Evolutionary conservation across 1,140 invertebrate species (phyloP).

Genomic region (Microplitis demolitor): DNA sequence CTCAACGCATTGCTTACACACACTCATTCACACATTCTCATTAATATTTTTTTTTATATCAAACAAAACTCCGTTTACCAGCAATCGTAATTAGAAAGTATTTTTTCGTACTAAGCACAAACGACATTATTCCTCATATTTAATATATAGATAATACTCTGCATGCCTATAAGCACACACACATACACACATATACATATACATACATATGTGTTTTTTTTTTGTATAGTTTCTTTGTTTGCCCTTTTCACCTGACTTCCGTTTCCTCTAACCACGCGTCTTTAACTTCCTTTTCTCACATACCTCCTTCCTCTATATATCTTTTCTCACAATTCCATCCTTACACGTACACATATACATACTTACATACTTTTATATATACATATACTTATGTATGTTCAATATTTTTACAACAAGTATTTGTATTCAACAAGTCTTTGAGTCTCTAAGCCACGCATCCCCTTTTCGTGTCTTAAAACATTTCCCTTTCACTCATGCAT

Average conservation of each 20-base stretch:
- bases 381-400: neutral
- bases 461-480: constrained; percentile 33
- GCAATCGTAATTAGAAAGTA: no score
- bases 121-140: no score
- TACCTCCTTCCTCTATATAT: constrained; percentile 22
- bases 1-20: no score
- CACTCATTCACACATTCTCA: no score
- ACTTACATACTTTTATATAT: neutral
- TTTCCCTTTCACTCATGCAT: constrained; percentile 45
- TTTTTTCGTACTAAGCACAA: no score
- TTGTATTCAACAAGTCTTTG: neutral
- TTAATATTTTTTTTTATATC: no score
- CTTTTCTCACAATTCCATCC: constrained; percentile 39
- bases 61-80: no score
- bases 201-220: neutral
- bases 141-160: neutral
- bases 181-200: neutral
- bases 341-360: constrained; percentile 41
- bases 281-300: neutral
- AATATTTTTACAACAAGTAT: no score
- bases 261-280: constrained; percentile 12
- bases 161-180: neutral
- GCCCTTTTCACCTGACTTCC: constrained; percentile 13
- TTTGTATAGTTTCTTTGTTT: constrained; percentile 21
- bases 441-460: constrained; percentile 26